phyloP scores from a whole-genome alignment of 2,888 invertebrate genomes.

The Drosophila monieri region DNA sequence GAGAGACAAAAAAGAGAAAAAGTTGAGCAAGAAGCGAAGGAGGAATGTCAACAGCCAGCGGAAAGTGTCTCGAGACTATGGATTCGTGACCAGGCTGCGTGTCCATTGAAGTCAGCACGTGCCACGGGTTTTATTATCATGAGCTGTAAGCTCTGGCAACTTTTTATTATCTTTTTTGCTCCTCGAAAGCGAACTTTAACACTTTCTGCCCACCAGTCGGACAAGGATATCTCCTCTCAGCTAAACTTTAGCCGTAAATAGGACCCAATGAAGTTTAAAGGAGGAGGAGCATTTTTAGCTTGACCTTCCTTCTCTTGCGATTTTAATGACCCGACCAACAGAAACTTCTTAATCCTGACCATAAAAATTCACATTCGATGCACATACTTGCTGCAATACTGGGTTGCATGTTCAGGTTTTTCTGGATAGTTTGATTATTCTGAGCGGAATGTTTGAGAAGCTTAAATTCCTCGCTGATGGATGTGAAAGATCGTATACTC shows the following conservation, averaged over 20 bases:
- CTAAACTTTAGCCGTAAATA: conserved; percentile 67
- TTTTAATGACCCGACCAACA: conserved; percentile 71
- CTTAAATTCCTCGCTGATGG: no score
- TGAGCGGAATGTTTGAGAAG: no score
- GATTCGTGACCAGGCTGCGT: conserved; percentile 70
- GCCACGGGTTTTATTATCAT: conserved; percentile 76
- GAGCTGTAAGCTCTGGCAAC: conserved; percentile 70
- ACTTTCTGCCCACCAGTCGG: conserved; percentile 53
- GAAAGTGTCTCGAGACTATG: conserved; percentile 46
- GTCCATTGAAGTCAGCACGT: conserved; percentile 74
- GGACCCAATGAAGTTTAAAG: conserved; percentile 76
- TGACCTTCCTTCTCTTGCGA: conserved; percentile 16
- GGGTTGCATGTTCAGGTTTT: background rate
- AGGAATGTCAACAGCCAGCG: conserved; percentile 70
- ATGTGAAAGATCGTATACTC: background rate
- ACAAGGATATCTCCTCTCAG: conserved; percentile 17
- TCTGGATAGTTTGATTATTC: background rate
- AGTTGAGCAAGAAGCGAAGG: background rate
- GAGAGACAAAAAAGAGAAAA: conserved; percentile 44
- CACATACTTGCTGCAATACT: background rate
- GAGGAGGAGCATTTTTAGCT: conserved; percentile 27
- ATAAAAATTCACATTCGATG: conserved; percentile 76
- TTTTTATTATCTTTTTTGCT: conserved; percentile 70
- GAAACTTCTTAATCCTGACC: conserved; percentile 65
- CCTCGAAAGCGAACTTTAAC: conserved; percentile 60